These are phyloP conservation scores for Ctena decussata DNA, from an alignment of 2,888 invertebrate genomes.

Conservation along the genomic window DNA sequence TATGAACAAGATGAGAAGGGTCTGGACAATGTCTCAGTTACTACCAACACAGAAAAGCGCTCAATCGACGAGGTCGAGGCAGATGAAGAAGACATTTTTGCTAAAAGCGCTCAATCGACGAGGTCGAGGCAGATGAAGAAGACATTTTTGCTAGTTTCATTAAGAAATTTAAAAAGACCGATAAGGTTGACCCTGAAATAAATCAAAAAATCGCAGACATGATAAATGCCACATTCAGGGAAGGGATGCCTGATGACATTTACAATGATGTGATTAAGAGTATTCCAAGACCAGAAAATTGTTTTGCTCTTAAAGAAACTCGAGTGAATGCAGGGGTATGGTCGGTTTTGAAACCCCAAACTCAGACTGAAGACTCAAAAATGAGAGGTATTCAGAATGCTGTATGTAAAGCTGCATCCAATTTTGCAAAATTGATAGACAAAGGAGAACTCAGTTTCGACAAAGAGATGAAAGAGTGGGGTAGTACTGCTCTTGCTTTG, in stretches of 20 bases:
- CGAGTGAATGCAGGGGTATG: background rate
- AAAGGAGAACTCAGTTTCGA: background rate
- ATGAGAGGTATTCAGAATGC: background rate
- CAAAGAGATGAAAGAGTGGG: background rate
- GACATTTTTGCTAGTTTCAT: too few species aligned
- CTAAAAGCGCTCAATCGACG: too few species aligned
- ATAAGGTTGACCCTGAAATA: background rate
- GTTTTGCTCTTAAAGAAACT: background rate
- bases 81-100: too few species aligned
- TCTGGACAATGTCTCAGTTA: too few species aligned
- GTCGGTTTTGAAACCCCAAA: background rate
- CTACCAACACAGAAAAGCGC: too few species aligned
- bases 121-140: too few species aligned
- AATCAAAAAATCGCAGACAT: background rate
- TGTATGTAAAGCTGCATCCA: background rate
- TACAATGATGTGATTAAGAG: background rate
- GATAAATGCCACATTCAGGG: background rate
- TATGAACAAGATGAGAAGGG: too few species aligned
- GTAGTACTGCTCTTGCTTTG: background rate
- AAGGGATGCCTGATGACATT: slow-evolving; percentile 3
- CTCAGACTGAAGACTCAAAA: slow-evolving; percentile 5
- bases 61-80: too few species aligned
- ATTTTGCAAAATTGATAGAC: background rate
- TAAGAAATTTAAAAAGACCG: background rate
- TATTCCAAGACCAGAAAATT: slow-evolving; percentile 6